Evolutionary conservation across 2,113 vertebrate species (phyloP).

Genomic region (Scomber japonicus): DNA sequence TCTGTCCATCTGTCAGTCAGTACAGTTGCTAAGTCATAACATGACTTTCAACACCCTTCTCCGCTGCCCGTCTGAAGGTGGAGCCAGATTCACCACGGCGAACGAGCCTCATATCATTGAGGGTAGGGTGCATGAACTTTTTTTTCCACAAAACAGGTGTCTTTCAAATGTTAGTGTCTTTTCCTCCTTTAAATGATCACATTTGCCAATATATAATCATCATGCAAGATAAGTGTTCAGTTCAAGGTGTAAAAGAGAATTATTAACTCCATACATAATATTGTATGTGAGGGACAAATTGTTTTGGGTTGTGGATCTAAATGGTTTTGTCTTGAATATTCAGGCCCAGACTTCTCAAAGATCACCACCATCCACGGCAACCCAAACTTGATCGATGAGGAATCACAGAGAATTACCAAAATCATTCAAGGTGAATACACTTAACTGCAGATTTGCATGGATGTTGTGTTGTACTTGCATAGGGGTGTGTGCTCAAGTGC

Average conservation of each 20-base stretch:
- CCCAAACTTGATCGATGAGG: constrained; percentile 70
- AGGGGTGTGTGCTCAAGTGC: neutral
- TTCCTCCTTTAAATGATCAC: constrained; percentile 32
- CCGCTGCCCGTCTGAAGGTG: constrained; percentile 76
- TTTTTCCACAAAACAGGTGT: constrained; percentile 29
- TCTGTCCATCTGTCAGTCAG: constrained; percentile 66
- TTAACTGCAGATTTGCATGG: neutral
- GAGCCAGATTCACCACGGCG: constrained; percentile 70
- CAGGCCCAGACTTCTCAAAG: constrained; percentile 81
- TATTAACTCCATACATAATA: constrained; percentile 9
- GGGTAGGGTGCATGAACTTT: constrained; percentile 70
- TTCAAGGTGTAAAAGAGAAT: constrained; percentile 24
- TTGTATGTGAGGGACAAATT: neutral
- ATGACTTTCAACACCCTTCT: constrained; percentile 73
- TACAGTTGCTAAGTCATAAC: constrained; percentile 69
- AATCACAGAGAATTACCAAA: constrained; percentile 81
- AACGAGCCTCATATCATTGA: constrained; percentile 79
- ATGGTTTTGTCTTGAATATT: constrained; percentile 15
- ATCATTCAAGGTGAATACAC: constrained; percentile 79
- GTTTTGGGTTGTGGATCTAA: neutral
- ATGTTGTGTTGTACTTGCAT: neutral
- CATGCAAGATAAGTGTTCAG: constrained; percentile 4
- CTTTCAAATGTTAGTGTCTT: constrained; percentile 2
- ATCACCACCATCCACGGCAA: constrained; percentile 77
- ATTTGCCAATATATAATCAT: constrained; percentile 6